Evolutionary conservation across 2,888 invertebrate species (phyloP).

Genomic region (Andrena minutula): DNA sequence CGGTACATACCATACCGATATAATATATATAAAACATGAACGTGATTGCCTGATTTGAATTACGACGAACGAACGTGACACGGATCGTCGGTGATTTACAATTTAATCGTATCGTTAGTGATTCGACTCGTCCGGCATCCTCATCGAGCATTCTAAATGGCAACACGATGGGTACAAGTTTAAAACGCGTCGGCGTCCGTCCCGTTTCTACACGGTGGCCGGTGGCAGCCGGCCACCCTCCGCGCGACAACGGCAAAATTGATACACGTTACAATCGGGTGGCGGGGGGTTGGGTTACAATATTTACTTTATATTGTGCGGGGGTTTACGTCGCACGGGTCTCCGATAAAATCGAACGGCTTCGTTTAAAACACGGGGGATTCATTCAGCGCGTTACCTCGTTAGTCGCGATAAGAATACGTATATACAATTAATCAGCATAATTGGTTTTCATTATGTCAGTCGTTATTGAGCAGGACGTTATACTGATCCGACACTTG

Average conservation of each 20-base stretch:
- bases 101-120: slow-evolving; percentile 35
- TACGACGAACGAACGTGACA: slow-evolving; percentile 58
- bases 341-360: slow-evolving; percentile 46
- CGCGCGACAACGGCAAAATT: slow-evolving; percentile 5
- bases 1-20: slow-evolving; percentile 30
- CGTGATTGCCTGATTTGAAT: slow-evolving; percentile 60
- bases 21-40: slow-evolving; percentile 58
- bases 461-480: slow-evolving; percentile 68
- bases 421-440: slow-evolving; percentile 63
- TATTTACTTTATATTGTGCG: not conserved
- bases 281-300: not conserved
- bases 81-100: slow-evolving; percentile 37
- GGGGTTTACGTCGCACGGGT: slow-evolving; percentile 38
- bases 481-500: slow-evolving; percentile 63
- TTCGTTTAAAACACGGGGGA: slow-evolving; percentile 24
- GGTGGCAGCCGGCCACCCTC: not conserved
- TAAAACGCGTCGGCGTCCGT: slow-evolving; percentile 15
- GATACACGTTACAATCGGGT: slow-evolving; percentile 4
- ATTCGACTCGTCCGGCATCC: slow-evolving; percentile 31
- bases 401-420: slow-evolving; percentile 56
- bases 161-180: slow-evolving; percentile 18
- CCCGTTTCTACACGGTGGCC: not conserved
- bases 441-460: slow-evolving; percentile 59
- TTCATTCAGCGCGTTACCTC: slow-evolving; percentile 12
- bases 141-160: slow-evolving; percentile 17